Percentiles rank a stretch among this genome's conserved stretches.
phyloP scores from a whole-genome alignment of 2,797 vertebrate species.

The Euthynnus affinis region DNA sequence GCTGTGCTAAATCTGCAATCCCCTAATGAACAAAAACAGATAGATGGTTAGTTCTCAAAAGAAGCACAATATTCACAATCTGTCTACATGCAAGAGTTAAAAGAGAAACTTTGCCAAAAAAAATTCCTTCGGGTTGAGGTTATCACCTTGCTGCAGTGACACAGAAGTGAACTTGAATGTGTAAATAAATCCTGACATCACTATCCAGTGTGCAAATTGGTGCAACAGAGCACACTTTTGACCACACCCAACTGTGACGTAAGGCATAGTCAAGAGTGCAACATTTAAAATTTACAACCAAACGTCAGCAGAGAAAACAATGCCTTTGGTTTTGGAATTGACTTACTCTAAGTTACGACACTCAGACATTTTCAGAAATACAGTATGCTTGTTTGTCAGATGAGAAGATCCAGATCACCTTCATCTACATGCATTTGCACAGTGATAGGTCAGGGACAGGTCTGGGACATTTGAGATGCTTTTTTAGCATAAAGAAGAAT shows the following conservation, averaged over 20 bases:
- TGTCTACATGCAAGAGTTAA: background rate
- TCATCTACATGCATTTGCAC: background rate
- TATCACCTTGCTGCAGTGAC: no score
- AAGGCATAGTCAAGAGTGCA: constrained; percentile 8
- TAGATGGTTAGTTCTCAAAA: background rate
- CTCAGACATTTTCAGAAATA: background rate
- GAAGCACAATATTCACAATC: background rate
- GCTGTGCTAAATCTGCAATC: constrained; percentile 83
- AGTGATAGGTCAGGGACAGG: background rate
- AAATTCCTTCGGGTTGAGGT: background rate
- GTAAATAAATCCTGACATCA: background rate
- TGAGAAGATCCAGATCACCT: background rate
- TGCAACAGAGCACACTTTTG: background rate
- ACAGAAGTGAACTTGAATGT: no score
- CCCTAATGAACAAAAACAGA: constrained; percentile 62
- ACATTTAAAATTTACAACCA: background rate
- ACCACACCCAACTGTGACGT: constrained; percentile 5
- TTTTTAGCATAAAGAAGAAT: background rate
- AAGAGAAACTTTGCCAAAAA: background rate
- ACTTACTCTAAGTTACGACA: background rate
- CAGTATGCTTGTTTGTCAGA: background rate
- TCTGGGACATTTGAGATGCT: background rate
- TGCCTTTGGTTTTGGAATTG: background rate
- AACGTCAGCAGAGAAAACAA: background rate
- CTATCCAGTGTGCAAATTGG: constrained; percentile 3